phyloP scores from a whole-genome alignment of 30 jellyfish, hydroid and myxozoan genomes.

The Hydractinia echinata region DNA sequence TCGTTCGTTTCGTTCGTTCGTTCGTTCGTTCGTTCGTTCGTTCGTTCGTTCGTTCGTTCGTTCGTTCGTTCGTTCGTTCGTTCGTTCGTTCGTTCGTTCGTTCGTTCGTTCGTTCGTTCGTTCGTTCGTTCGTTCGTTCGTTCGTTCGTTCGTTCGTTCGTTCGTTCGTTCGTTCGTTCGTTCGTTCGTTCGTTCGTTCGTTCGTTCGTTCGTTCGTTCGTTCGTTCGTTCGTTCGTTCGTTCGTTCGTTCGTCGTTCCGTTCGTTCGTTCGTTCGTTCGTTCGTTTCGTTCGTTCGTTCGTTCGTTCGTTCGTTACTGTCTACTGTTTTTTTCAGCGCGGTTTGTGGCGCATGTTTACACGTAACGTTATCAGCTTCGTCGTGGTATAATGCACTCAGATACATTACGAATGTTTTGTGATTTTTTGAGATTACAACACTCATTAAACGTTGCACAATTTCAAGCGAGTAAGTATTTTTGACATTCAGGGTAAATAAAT shows the following conservation, averaged over 20 bases:
- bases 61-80: too few species aligned
- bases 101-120: not conserved
- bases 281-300: too few species aligned
- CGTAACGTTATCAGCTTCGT: conserved; percentile 65
- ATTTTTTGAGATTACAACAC: conserved; percentile 60
- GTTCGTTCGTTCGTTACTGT: not conserved
- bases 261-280: not conserved
- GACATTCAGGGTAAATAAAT: too few species aligned
- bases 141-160: not conserved
- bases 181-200: not conserved
- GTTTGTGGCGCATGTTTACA: conserved; percentile 63
- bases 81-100: not conserved
- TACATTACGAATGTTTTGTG: conserved; percentile 41
- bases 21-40: too few species aligned
- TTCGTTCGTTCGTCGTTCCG: not conserved
- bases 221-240: not conserved
- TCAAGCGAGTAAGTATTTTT: conserved; percentile 38
- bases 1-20: too few species aligned
- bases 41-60: too few species aligned
- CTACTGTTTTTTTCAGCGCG: conserved; percentile 44
- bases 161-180: not conserved
- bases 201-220: not conserved
- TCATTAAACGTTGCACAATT: conserved; percentile 32
- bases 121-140: not conserved
- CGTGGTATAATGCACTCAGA: conserved; percentile 68